Conservation (phyloP, 2,888 invertebrate genomes). For the Drosophila greeni region DNA sequence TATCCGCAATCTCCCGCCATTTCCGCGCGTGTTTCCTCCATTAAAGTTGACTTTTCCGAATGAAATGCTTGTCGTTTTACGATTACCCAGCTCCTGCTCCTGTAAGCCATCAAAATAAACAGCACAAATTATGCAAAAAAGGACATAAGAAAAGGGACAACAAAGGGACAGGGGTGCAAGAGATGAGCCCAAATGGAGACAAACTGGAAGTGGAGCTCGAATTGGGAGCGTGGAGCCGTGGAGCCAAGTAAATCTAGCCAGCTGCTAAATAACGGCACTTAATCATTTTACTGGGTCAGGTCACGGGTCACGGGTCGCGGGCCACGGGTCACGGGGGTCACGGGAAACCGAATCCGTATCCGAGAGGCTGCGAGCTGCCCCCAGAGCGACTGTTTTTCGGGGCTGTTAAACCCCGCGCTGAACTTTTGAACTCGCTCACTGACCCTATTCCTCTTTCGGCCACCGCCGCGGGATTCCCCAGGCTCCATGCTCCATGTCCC, state of each 20-base stretch:
- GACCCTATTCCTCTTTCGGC: slow-evolving; percentile 53
- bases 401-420: slow-evolving; percentile 59
- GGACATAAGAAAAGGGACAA: not conserved
- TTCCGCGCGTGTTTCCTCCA: slow-evolving; percentile 7
- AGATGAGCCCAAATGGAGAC: slow-evolving; percentile 32
- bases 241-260: slow-evolving; percentile 31
- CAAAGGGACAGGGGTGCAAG: not conserved
- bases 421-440: slow-evolving; percentile 71
- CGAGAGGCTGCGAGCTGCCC: slow-evolving; percentile 7
- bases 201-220: slow-evolving; percentile 17
- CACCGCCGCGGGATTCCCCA: slow-evolving; percentile 2
- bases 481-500: not conserved
- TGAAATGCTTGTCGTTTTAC: slow-evolving; percentile 49
- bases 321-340: slow-evolving; percentile 28
- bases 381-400: slow-evolving; percentile 12
- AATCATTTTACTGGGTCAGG: slow-evolving; percentile 68
- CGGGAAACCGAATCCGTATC: slow-evolving; percentile 23
- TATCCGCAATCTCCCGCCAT: not conserved
- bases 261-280: slow-evolving; percentile 62
- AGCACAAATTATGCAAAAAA: slow-evolving; percentile 34
- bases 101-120: slow-evolving; percentile 38
- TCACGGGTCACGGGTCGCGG: slow-evolving; percentile 22
- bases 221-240: slow-evolving; percentile 1
- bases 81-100: slow-evolving; percentile 34
- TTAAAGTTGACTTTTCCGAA: slow-evolving; percentile 39